Percentiles rank a stretch among this genome's conserved stretches.
Evolutionary conservation across 2,797 vertebrate species (phyloP).

Genomic region (Propithecus perrieri): DNA sequence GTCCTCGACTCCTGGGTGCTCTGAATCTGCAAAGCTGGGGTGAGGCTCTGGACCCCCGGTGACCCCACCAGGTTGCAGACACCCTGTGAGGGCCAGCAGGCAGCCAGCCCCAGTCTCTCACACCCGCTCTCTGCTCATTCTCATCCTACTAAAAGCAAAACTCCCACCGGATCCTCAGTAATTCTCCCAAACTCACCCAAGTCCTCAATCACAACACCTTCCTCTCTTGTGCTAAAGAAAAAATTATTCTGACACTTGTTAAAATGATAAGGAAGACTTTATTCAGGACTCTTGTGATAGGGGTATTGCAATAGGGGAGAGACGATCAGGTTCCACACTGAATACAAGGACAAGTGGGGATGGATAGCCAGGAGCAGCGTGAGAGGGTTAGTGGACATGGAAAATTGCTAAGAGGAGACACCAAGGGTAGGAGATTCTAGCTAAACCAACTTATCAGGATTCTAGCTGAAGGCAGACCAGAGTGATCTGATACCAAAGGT

Average conservation of each 20-base stretch:
- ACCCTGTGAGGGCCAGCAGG: neutral
- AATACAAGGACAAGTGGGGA: neutral
- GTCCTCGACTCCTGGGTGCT: neutral
- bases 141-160: neutral
- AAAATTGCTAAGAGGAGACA: neutral
- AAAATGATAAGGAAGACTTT: neutral
- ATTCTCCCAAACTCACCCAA: neutral
- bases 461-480: neutral
- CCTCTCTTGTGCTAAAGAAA: neutral
- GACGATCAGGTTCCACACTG: neutral
- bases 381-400: neutral
- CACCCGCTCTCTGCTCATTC: neutral
- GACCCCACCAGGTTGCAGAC: neutral
- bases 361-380: neutral
- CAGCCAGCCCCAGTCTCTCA: neutral
- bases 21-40: neutral
- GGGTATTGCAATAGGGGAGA: neutral
- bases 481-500: neutral
- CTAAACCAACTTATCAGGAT: neutral
- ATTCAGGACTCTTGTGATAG: neutral
- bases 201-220: neutral
- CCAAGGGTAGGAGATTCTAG: neutral
- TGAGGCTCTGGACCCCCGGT: neutral
- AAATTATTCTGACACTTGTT: neutral
- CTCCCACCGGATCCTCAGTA: neutral